Evolutionary conservation across 2,113 vertebrate species (phyloP), one percentile per base, ranked within the genome.

Genomic region (Scolopax mira): DNA sequence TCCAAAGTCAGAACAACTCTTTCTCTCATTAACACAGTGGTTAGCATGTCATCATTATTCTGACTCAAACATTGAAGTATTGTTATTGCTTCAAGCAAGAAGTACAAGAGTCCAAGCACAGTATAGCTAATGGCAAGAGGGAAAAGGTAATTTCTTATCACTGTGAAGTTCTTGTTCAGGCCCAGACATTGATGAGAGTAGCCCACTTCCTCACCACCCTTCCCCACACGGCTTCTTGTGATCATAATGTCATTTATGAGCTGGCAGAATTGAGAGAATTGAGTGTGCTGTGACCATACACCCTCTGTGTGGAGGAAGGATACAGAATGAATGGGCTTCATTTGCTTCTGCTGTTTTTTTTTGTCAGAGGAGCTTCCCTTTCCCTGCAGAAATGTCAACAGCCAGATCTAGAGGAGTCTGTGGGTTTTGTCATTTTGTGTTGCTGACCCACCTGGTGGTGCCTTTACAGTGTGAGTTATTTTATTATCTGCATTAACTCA

Each of bases 281-380:
- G 0, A 18, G 18, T 3, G 35, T 1, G 0, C 55, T 65, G 27
- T 13, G 39, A 10, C 39, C 14, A 2, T 42, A 10, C 5, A 9
- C 1, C 9, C 10, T 17, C 18, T 41, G 2, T 25, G 18, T 12
- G 10, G 7, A 19, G 22, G 3, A n/a, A n/a, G 17, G 5, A 9
- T 48, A 24, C 2, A 24, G 72, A 18, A 18, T 25, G 48, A 55
- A 79, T 6, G 7, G 48, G 11, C 10, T 83, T 65, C 10, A 1
- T 39, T 52, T 58, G 7, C 23, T 80, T 70, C 67, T 90, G 30
- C 30, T 81, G 46, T 14, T 31, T 86, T 55, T 86, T 55, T 73
- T 24, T 86, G 39, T 33, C 30, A 52, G 52, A 18, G 27, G n/a
- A 79, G 27, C 24, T 55, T 74, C 22, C 11, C 6, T 70, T 13